Conservation (phyloP, 2,797 vertebrate species). For the Sandelia bainsii region DNA sequence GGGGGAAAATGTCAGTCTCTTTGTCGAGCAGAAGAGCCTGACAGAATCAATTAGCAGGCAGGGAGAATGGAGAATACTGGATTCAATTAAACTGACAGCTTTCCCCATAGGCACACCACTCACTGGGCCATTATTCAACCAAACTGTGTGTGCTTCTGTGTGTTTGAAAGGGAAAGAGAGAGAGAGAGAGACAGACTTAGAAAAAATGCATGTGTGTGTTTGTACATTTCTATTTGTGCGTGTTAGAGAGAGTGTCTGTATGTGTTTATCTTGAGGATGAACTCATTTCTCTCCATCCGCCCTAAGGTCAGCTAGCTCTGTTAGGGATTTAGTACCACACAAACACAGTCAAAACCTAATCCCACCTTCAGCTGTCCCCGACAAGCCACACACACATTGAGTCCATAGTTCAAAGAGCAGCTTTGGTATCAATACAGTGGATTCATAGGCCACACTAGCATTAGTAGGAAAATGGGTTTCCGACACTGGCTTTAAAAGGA, state of each 20-base stretch:
- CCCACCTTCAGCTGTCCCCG: conserved; percentile 54
- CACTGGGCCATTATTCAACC: conserved; percentile 79
- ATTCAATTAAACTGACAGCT: conserved; percentile 85
- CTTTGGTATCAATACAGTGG: conserved; percentile 42
- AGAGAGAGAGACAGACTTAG: conserved; percentile 9
- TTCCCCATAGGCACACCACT: conserved; percentile 77
- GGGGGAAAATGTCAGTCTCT: conserved; percentile 79
- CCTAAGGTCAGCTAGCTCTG: conserved; percentile 67
- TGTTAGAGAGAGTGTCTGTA: conserved; percentile 19
- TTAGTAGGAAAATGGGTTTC: conserved; percentile 37
- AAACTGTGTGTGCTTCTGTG: conserved; percentile 55
- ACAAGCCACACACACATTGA: conserved; percentile 20
- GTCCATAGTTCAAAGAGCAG: conserved; percentile 51
- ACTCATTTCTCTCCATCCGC: conserved; percentile 64
- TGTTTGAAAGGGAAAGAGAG: too few relatives aligned
- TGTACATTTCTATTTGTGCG: not conserved
- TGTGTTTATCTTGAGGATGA: conserved; percentile 71
- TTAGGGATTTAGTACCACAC: conserved; percentile 68
- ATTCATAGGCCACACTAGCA: conserved; percentile 48
- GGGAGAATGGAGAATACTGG: conserved; percentile 80
- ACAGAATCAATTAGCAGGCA: conserved; percentile 83
- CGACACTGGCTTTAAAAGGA: conserved; percentile 26
- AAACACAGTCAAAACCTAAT: conserved; percentile 64
- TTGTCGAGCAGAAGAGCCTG: conserved; percentile 81
- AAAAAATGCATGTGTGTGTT: conserved; percentile 21